A percentile compares a stretch with the other conserved stretches of the same genome.
These are phyloP conservation scores for Phymorhynchus buccinoides DNA, from an alignment of 1,140 invertebrate genomes.

Conservation along the genomic window DNA sequence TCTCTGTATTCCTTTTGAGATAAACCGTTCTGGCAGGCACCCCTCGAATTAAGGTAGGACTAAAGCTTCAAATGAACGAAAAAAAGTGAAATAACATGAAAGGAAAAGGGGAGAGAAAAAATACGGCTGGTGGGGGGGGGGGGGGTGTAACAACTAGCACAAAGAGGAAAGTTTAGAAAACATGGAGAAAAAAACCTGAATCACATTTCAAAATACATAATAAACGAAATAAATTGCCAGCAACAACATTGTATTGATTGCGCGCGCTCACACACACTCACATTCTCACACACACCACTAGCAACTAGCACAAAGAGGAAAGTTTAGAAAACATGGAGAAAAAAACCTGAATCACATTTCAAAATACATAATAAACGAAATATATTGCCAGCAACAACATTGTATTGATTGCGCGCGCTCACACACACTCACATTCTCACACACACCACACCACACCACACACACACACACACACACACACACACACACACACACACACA, in stretches of 20 bases:
- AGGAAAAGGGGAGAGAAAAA: not conserved
- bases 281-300: too few species aligned
- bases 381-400: too few species aligned
- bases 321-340: not conserved
- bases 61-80: not conserved
- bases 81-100: not conserved
- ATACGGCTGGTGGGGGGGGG: not conserved
- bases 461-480: conserved; percentile 5
- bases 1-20: too few species aligned
- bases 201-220: not conserved
- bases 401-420: too few species aligned
- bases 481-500: not conserved
- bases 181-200: not conserved
- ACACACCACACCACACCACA: too few species aligned
- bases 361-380: not conserved
- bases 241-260: too few species aligned
- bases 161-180: not conserved
- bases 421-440: too few species aligned
- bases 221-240: too few species aligned
- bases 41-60: not conserved
- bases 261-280: too few species aligned
- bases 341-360: not conserved
- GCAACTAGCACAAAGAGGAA: too few species aligned
- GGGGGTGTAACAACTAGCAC: not conserved
- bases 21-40: too few species aligned